Conservation (phyloP, 2,888 invertebrate species). For the Hypolimnas misippus region DNA sequence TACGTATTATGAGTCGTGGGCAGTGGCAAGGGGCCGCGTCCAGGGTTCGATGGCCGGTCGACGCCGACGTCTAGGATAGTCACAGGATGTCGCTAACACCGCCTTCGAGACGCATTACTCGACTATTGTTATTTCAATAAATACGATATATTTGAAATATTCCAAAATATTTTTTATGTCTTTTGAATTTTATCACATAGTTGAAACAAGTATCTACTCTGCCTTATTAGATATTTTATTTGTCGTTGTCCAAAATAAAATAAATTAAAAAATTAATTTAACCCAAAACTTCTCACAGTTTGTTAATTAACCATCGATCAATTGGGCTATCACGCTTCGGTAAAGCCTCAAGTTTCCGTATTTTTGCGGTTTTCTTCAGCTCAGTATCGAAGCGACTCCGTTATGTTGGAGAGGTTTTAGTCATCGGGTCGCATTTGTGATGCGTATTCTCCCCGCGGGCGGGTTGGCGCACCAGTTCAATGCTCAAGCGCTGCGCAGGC, state of each 20-base stretch:
- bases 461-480: constrained; percentile 72
- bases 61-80: constrained; percentile 59
- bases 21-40: constrained; percentile 48
- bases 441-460: constrained; percentile 48
- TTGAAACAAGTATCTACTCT: too few relatives aligned
- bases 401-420: constrained; percentile 50
- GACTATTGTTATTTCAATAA: constrained; percentile 5
- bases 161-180: too few relatives aligned
- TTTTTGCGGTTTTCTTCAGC: constrained; percentile 71
- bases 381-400: constrained; percentile 54
- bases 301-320: constrained; percentile 54
- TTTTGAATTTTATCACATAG: too few relatives aligned
- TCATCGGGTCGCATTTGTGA: constrained; percentile 36
- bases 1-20: constrained; percentile 40
- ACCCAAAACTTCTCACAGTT: constrained; percentile 29
- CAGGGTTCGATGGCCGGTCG: constrained; percentile 76
- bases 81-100: constrained; percentile 70
- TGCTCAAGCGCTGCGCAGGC: constrained; percentile 76
- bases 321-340: constrained; percentile 64
- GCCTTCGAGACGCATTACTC: constrained; percentile 31
- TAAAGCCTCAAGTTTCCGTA: constrained; percentile 69
- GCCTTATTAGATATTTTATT: too few relatives aligned
- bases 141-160: too few relatives aligned
- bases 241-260: too few relatives aligned
- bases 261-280: constrained; percentile 5